phyloP scores from a whole-genome alignment of 2,888 invertebrate species.

The Athetis lepigone region DNA sequence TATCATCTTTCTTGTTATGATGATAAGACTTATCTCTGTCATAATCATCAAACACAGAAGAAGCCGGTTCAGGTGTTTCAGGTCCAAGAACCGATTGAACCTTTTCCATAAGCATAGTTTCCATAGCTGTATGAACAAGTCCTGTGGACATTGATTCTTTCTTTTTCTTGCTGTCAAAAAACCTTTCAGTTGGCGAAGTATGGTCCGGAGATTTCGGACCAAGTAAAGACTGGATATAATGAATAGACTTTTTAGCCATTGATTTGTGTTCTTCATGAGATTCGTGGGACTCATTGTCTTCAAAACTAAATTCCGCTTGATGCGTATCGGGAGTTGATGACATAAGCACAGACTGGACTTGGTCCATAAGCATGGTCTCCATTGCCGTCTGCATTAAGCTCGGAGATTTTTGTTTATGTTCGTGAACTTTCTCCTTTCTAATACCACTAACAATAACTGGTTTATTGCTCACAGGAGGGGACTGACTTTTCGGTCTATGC shows the following conservation, averaged over 20 bases:
- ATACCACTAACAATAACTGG: conserved; percentile 54
- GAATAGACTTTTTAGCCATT: conserved; percentile 42
- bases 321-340: conserved; percentile 55
- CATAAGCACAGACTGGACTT: conserved; percentile 74
- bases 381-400: conserved; percentile 82
- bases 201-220: conserved; percentile 48
- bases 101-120: conserved; percentile 89
- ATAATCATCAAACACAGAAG: conserved; percentile 60
- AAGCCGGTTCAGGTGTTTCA: conserved; percentile 68
- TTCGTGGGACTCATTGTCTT: conserved; percentile 24
- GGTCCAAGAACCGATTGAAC: conserved; percentile 82
- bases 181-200: conserved; percentile 47
- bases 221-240: conserved; percentile 55
- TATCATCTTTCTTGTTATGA: conserved; percentile 43
- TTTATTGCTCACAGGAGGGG: conserved; percentile 52
- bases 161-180: conserved; percentile 51
- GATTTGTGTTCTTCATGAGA: conserved; percentile 30
- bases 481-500: conserved; percentile 33
- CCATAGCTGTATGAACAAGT: conserved; percentile 87
- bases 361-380: conserved; percentile 87
- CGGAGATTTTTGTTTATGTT: conserved; percentile 47
- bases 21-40: conserved; percentile 40
- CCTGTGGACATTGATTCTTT: conserved; percentile 73
- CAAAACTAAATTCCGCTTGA: conserved; percentile 45
- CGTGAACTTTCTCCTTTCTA: conserved; percentile 36